A percentile compares a stretch with the other conserved stretches of the same genome.
Conservation (phyloP, 2,888 invertebrate genomes). For the Coenonympha glycerion region DNA sequence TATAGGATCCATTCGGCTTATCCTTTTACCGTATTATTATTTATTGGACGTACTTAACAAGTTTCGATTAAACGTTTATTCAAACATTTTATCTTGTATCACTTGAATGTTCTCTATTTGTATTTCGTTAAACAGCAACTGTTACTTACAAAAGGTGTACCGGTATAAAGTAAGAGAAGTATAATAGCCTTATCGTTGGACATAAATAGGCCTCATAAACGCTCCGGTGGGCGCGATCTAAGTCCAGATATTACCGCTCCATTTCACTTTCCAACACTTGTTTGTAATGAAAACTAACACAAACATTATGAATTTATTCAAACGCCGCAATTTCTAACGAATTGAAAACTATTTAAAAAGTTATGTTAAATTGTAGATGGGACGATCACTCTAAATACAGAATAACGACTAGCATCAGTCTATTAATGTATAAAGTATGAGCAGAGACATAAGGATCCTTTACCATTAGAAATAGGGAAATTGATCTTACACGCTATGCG, state of each 20-base stretch:
- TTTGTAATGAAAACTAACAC: conserved; percentile 9
- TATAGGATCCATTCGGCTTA: no score
- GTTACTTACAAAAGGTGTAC: conserved; percentile 14
- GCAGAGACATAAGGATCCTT: no score
- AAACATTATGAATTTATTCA: neutral
- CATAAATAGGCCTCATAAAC: conserved; percentile 24
- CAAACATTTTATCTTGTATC: conserved; percentile 7
- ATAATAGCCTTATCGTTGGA: conserved; percentile 27
- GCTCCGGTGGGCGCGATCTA: conserved; percentile 27
- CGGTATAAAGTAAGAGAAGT: conserved; percentile 22
- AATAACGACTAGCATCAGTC: no score
- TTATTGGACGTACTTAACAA: neutral
- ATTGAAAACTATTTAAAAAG: no score
- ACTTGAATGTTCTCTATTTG: conserved; percentile 12
- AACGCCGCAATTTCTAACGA: neutral
- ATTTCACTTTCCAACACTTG: conserved; percentile 29
- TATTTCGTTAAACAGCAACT: conserved; percentile 12
- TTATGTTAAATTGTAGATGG: no score
- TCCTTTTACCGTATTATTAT: conserved; percentile 6
- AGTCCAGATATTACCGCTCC: conserved; percentile 25
- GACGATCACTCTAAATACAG: no score
- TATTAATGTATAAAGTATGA: no score
- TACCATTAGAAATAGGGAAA: no score
- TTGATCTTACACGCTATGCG: no score
- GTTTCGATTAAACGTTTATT: conserved; percentile 4